Conservation (phyloP, 2,888 invertebrate species). For the Acrobasis consociella region DNA sequence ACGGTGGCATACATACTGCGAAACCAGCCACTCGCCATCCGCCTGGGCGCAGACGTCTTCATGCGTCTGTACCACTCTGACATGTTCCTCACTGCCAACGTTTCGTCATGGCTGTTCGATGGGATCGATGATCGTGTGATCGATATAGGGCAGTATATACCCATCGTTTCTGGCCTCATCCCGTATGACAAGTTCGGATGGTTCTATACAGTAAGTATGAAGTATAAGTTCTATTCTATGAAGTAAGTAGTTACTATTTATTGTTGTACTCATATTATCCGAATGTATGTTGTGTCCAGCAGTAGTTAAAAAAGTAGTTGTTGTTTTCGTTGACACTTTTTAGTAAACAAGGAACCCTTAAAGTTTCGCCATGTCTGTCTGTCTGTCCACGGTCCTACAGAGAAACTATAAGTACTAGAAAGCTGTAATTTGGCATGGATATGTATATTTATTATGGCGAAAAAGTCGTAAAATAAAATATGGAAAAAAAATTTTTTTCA, state of each 20-base stretch:
- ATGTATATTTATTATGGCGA: too few species aligned
- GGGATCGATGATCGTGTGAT: conserved; percentile 91
- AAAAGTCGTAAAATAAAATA: too few species aligned
- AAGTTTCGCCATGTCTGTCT: too few species aligned
- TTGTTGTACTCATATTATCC: too few species aligned
- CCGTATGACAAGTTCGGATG: conserved; percentile 92
- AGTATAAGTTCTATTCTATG: neutral
- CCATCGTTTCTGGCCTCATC: conserved; percentile 79
- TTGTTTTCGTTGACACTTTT: too few species aligned
- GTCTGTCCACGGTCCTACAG: too few species aligned
- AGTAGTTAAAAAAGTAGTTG: too few species aligned
- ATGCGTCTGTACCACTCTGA: conserved; percentile 78
- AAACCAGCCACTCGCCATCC: conserved; percentile 50
- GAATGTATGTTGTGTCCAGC: too few species aligned
- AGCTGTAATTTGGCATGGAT: too few species aligned
- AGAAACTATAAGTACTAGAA: too few species aligned
- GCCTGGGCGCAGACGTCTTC: conserved; percentile 75
- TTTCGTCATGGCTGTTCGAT: conserved; percentile 88
- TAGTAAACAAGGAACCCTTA: too few species aligned
- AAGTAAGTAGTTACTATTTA: neutral
- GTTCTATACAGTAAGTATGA: conserved; percentile 87
- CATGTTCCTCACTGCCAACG: conserved; percentile 84
- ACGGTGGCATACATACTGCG: conserved; percentile 85
- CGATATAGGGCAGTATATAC: conserved; percentile 76
- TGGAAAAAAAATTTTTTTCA: too few species aligned